Percentiles rank a stretch among this genome's conserved stretches.
phyloP scores from a whole-genome alignment of 2,797 vertebrate genomes.

The Tiaroga cobitis region DNA sequence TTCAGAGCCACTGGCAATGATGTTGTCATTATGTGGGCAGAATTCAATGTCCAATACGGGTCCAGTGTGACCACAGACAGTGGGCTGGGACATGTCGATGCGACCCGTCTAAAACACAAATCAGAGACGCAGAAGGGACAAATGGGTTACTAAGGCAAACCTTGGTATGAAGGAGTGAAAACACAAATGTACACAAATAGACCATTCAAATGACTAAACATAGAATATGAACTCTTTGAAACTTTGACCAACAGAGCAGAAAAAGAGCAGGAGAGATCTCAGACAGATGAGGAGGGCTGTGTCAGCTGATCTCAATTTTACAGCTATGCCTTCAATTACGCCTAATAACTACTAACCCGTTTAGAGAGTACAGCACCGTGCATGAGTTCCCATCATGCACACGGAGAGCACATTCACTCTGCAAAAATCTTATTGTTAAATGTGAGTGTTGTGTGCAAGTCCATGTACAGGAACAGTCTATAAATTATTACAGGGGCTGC shows the following conservation, averaged over 20 bases:
- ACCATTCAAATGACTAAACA: constrained; percentile 6
- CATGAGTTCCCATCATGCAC: constrained; percentile 33
- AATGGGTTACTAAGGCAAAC: neutral
- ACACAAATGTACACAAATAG: neutral
- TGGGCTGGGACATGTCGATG: constrained; percentile 88
- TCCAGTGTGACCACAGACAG: constrained; percentile 89
- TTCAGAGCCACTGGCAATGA: constrained; percentile 91
- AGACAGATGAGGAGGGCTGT: constrained; percentile 36
- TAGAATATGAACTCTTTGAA: constrained; percentile 7
- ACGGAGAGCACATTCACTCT: constrained; percentile 11
- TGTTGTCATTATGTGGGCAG: constrained; percentile 92
- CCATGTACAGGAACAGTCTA: neutral
- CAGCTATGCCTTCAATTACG: constrained; percentile 62
- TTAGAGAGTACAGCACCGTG: constrained; percentile 53
- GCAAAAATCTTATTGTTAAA: neutral
- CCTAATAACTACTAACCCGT: constrained; percentile 59
- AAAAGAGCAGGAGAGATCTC: neutral
- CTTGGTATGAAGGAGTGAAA: neutral
- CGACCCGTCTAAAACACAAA: constrained; percentile 81
- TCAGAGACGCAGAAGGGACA: constrained; percentile 17
- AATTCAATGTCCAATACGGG: constrained; percentile 90
- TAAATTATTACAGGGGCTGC: neutral
- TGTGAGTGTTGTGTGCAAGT: constrained; percentile 1
- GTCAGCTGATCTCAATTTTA: constrained; percentile 67
- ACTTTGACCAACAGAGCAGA: constrained; percentile 17